Conservation (phyloP, 1,140 invertebrate species). For the Leguminivora glycinivorella region DNA sequence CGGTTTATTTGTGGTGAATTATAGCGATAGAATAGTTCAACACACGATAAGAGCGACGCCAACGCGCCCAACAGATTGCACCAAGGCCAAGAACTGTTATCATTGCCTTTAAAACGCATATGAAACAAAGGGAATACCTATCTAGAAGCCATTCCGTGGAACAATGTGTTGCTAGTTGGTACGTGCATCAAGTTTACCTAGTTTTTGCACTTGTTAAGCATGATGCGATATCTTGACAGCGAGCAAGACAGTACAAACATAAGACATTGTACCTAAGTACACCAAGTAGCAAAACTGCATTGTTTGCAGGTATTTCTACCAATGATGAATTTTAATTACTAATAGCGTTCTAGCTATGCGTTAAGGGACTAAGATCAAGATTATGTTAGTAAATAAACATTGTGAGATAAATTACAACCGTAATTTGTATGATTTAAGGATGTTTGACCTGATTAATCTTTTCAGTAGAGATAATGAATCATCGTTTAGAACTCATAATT, state of each 20-base stretch:
- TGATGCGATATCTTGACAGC: conserved; percentile 7
- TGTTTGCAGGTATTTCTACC: neutral
- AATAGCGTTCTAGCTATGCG: neutral
- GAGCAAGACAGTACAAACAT: neutral
- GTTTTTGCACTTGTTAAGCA: conserved; percentile 10
- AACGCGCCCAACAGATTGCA: conserved; percentile 55
- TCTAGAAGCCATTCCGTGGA: conserved; percentile 7
- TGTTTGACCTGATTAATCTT: neutral
- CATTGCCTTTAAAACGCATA: conserved; percentile 36
- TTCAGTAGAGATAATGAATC: neutral
- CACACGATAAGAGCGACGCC: conserved; percentile 75
- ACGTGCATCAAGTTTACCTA: neutral
- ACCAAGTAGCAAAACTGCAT: neutral
- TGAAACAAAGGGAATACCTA: conserved; percentile 19
- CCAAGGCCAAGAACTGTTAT: conserved; percentile 65
- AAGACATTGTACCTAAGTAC: neutral
- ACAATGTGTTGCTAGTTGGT: neutral
- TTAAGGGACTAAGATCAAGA: neutral
- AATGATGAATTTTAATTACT: conserved; percentile 4
- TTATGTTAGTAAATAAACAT: neutral
- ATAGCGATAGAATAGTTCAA: conserved; percentile 66
- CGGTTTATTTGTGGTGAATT: conserved; percentile 41
- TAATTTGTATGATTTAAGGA: neutral
- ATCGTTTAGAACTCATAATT: conserved; percentile 13
- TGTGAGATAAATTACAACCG: neutral